A percentile compares a stretch with the other conserved stretches of the same genome.
Evolutionary conservation across 2,113 vertebrate species (phyloP).

Genomic region (Pterophyllum scalare): DNA sequence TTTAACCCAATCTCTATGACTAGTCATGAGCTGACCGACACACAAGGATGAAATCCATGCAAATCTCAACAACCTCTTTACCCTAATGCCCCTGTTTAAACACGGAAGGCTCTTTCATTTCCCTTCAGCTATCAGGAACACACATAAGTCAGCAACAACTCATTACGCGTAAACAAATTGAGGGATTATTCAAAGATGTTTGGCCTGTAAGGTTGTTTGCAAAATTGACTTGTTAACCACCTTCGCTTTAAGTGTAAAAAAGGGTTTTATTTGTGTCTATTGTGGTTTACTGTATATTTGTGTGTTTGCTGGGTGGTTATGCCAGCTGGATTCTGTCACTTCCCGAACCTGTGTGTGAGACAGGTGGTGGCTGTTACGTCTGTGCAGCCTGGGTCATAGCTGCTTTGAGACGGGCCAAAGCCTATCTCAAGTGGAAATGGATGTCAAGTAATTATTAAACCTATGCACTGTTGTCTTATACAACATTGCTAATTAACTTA

Average conservation of each 20-base stretch:
- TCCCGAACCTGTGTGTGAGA: background rate
- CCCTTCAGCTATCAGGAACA: constrained; percentile 32
- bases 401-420: background rate
- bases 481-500: background rate
- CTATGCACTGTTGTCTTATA: background rate
- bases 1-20: constrained; percentile 56
- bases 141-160: constrained; percentile 31
- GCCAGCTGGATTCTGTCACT: background rate
- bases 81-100: constrained; percentile 66
- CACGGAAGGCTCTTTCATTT: constrained; percentile 37
- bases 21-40: constrained; percentile 50
- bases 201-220: constrained; percentile 48
- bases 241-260: background rate
- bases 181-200: constrained; percentile 69
- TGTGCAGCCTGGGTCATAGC: background rate
- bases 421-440: background rate
- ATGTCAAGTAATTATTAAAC: background rate
- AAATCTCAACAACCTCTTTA: constrained; percentile 64
- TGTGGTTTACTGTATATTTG: background rate
- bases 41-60: constrained; percentile 41
- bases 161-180: constrained; percentile 66
- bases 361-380: background rate
- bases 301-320: background rate
- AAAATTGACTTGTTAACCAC: background rate
- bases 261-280: background rate